Percentiles rank a stretch among this genome's conserved stretches.
Conservation (phyloP, 2,888 invertebrate genomes). For the Bellardia pandia region DNA sequence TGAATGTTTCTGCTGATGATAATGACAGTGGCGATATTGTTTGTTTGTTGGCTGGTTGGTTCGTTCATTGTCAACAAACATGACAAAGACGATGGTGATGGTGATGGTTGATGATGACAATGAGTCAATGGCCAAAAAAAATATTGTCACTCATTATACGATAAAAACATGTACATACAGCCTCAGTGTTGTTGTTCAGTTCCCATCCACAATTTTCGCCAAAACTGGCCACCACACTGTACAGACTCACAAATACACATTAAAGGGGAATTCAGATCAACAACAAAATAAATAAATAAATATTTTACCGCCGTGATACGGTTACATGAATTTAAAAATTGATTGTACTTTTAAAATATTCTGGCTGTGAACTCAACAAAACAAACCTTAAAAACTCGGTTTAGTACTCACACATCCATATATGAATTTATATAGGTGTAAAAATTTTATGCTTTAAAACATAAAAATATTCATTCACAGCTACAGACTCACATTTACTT, state of each 20-base stretch:
- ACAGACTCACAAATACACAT: neutral
- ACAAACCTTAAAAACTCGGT: neutral
- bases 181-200: neutral
- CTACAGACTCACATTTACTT: neutral
- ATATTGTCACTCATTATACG: slow-evolving; percentile 32
- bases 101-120: slow-evolving; percentile 38
- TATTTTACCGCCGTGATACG: slow-evolving; percentile 15
- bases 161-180: slow-evolving; percentile 4
- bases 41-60: slow-evolving; percentile 16
- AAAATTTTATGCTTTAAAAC: neutral
- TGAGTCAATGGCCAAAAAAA: slow-evolving; percentile 51
- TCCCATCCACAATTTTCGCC: too few relatives aligned
- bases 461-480: neutral
- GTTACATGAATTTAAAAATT: slow-evolving; percentile 25
- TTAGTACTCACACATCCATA: neutral
- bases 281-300: slow-evolving; percentile 33
- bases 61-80: neutral
- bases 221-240: neutral
- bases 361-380: neutral
- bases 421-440: neutral
- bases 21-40: slow-evolving; percentile 25
- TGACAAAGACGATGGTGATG: neutral
- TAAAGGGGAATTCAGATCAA: neutral
- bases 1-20: neutral
- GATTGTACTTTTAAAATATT: slow-evolving; percentile 10